Conservation (phyloP, 1,140 invertebrate species). For the Trichomalopsis sarcophagae region DNA sequence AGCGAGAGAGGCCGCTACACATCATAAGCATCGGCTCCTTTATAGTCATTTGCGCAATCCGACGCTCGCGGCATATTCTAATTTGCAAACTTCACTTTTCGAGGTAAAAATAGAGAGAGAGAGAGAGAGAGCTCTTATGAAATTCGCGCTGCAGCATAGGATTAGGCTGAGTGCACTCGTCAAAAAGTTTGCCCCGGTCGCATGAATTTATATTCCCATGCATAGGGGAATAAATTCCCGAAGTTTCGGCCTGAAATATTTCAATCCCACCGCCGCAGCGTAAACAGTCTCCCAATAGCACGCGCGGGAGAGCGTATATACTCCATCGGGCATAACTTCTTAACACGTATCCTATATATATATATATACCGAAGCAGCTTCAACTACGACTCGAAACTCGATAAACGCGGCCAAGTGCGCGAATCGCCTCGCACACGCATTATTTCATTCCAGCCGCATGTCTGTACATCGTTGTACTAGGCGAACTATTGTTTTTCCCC, state of each 20-base stretch:
- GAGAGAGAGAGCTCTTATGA: background rate
- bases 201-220: background rate
- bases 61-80: constrained; percentile 18
- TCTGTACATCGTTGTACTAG: background rate
- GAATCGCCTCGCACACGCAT: background rate
- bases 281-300: background rate
- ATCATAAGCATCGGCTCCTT: background rate
- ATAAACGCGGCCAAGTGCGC: background rate
- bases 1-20: background rate
- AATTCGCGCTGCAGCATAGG: background rate
- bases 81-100: constrained; percentile 38
- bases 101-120: constrained; percentile 29
- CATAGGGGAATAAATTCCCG: background rate
- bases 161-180: background rate
- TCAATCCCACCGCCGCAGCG: background rate
- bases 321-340: background rate
- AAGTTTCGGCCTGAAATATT: background rate
- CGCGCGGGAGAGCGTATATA: background rate
- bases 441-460: background rate
- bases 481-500: background rate
- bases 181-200: background rate
- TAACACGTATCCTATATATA: background rate
- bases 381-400: background rate
- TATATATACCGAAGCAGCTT: background rate
- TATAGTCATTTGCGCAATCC: background rate